These are phyloP conservation scores for Sebastolobus alascanus DNA, from an alignment of 2,797 vertebrate species.

Conservation along the genomic window DNA sequence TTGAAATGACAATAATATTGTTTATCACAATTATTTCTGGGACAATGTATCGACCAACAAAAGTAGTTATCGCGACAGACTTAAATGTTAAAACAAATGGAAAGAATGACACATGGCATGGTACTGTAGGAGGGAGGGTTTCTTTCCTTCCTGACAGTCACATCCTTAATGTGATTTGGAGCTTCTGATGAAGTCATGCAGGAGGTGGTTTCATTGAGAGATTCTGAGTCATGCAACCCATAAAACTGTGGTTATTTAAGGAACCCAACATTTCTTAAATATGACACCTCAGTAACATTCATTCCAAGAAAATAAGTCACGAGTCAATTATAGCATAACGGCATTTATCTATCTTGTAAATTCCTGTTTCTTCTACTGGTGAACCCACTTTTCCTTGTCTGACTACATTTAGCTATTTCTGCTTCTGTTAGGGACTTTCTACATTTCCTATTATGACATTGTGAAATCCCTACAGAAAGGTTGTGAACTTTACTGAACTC, in stretches of 20 bases:
- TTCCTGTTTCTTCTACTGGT: constrained; percentile 2
- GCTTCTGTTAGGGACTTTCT: constrained; percentile 1
- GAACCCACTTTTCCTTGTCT: constrained; percentile 10
- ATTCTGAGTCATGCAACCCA: constrained; percentile 18
- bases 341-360: not conserved
- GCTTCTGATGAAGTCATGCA: constrained; percentile 32
- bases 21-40: too few species aligned
- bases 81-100: not conserved
- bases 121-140: not conserved
- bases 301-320: not conserved
- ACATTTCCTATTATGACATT: not conserved
- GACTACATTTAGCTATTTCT: not conserved
- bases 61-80: too few species aligned
- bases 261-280: not conserved
- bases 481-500: not conserved
- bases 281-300: not conserved
- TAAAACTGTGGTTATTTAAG: not conserved
- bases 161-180: not conserved
- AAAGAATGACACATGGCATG: constrained; percentile 3
- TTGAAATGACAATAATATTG: too few species aligned
- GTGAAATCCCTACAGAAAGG: not conserved
- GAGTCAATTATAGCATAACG: not conserved
- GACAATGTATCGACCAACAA: too few species aligned
- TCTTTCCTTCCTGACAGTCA: constrained; percentile 21
- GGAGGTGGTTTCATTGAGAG: not conserved